Conservation (phyloP, 2,113 vertebrate genomes). For the Arenaria interpres region DNA sequence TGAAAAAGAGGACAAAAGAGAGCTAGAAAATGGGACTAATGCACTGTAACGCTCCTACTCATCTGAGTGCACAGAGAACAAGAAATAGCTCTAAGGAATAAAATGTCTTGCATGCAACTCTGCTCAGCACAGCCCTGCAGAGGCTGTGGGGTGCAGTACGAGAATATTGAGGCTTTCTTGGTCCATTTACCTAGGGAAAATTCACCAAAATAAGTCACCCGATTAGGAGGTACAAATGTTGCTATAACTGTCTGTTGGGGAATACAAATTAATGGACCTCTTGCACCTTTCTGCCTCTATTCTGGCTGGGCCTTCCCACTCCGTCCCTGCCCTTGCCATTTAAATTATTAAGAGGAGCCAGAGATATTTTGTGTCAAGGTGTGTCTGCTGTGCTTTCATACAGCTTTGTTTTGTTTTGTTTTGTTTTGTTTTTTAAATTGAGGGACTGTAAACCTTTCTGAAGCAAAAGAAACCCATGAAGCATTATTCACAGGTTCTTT, state of each 20-base stretch:
- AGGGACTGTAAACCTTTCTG: background rate
- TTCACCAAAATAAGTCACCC: background rate
- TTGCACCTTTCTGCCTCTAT: background rate
- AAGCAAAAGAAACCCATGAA: background rate
- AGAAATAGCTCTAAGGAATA: background rate
- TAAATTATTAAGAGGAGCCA: rapidly evolving
- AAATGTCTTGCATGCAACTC: background rate
- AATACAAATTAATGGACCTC: background rate
- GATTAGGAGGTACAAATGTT: background rate
- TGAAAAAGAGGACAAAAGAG: background rate
- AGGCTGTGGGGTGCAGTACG: background rate
- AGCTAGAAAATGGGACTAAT: background rate
- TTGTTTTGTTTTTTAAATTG: background rate
- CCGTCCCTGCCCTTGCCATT: background rate
- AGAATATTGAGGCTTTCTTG: background rate
- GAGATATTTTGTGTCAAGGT: background rate
- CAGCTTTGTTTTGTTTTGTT: background rate
- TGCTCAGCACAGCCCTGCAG: background rate
- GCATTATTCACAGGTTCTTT: background rate
- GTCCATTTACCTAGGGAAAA: background rate
- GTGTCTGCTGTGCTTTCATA: background rate
- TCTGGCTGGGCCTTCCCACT: background rate
- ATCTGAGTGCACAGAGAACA: background rate
- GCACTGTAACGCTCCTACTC: background rate
- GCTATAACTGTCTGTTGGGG: background rate